Evolutionary conservation across 1,140 invertebrate genomes (phyloP).

Genomic region (Heliconius melpomene): DNA sequence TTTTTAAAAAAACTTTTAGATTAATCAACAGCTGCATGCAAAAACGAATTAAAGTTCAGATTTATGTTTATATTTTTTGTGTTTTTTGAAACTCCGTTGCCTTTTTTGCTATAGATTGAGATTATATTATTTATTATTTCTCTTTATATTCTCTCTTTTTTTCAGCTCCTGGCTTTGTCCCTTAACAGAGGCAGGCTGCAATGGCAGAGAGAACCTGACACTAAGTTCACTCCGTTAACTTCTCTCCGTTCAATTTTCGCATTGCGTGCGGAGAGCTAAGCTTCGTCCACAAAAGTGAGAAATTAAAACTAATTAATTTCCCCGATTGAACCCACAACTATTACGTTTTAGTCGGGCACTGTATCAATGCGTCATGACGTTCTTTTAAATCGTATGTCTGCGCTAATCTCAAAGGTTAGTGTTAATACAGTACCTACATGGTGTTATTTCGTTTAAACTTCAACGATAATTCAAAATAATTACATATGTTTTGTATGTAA

Average conservation of each 20-base stretch:
- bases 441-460: constrained; percentile 32
- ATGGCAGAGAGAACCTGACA: too few relatives aligned
- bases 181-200: too few relatives aligned
- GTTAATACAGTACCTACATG: constrained; percentile 1
- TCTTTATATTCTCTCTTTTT: not conserved
- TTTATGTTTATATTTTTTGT: constrained; percentile 10
- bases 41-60: constrained; percentile 9
- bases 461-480: constrained; percentile 30
- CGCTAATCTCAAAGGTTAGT: not conserved
- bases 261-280: too few relatives aligned
- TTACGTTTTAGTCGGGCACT: too few relatives aligned
- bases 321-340: too few relatives aligned
- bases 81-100: not conserved
- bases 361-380: too few relatives aligned
- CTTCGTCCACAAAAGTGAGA: too few relatives aligned
- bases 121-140: not conserved
- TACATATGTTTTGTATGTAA: constrained; percentile 21
- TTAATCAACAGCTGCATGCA: constrained; percentile 10
- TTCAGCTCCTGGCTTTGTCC: too few relatives aligned
- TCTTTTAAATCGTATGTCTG: constrained; percentile 14
- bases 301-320: too few relatives aligned
- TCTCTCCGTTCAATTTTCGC: too few relatives aligned
- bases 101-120: not conserved
- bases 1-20: constrained; percentile 11
- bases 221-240: too few relatives aligned